A percentile compares a stretch with the other conserved stretches of the same genome.
These are phyloP conservation scores for Epinephelus fuscoguttatus DNA, from an alignment of 2,113 vertebrate species.

Conservation along the genomic window DNA sequence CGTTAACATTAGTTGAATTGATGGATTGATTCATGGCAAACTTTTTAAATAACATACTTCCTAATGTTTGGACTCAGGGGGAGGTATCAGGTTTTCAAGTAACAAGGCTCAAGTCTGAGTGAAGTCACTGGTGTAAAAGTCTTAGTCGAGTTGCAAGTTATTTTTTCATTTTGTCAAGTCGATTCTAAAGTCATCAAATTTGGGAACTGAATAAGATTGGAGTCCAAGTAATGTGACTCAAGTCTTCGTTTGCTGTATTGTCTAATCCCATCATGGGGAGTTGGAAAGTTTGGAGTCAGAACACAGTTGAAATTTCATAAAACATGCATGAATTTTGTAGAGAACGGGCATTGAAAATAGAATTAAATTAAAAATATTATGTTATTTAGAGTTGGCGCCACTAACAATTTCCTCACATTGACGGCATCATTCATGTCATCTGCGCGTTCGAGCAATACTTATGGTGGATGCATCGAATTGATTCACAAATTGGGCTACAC, in stretches of 20 bases:
- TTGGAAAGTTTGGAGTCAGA: background rate
- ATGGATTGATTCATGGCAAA: no score
- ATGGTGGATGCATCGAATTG: background rate
- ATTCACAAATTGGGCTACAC: constrained; percentile 3
- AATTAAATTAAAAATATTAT: background rate
- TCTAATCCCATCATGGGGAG: background rate
- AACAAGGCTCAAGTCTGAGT: no score
- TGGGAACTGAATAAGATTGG: no score
- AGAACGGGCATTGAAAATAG: background rate
- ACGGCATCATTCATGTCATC: constrained; percentile 1
- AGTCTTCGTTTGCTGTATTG: background rate
- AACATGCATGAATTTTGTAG: background rate
- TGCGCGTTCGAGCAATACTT: background rate
- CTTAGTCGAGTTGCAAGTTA: no score
- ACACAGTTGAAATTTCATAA: background rate
- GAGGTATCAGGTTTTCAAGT: no score
- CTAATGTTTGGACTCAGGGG: no score
- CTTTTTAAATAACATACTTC: no score
- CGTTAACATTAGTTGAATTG: no score
- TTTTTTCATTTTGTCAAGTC: no score
- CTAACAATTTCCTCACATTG: background rate
- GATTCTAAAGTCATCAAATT: no score
- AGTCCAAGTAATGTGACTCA: no score
- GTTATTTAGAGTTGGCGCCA: constrained; percentile 4
- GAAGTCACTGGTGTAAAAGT: no score